phyloP scores from a whole-genome alignment of 2,113 vertebrate species.

The Hypomesus transpacificus region DNA sequence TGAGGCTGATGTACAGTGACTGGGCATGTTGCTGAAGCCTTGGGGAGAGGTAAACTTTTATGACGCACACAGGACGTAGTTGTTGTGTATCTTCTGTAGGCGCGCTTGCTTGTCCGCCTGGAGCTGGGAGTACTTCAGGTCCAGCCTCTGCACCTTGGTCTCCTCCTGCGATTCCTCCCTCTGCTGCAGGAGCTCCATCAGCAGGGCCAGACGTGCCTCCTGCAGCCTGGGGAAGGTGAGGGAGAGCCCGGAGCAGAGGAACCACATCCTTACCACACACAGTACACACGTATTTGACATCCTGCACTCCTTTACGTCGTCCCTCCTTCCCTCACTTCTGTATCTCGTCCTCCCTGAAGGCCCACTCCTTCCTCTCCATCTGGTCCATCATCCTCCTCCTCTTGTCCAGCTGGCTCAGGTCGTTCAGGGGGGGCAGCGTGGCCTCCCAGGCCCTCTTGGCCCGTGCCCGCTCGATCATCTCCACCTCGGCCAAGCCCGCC shows the following conservation, averaged over 20 bases:
- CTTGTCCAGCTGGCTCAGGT: conserved; percentile 69
- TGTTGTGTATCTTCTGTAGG: conserved; percentile 66
- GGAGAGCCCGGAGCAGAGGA: not conserved
- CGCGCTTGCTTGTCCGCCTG: conserved; percentile 73
- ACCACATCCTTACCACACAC: not conserved
- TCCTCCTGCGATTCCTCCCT: conserved; percentile 68
- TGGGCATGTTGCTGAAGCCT: too few relatives aligned
- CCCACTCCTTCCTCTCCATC: conserved; percentile 91
- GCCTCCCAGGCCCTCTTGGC: conserved; percentile 84
- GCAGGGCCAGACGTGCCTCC: conserved; percentile 73
- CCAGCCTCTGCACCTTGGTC: conserved; percentile 60
- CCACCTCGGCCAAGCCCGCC: conserved; percentile 83
- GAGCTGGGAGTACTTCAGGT: conserved; percentile 63
- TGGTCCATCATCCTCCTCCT: conserved; percentile 85
- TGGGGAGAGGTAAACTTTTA: too few relatives aligned
- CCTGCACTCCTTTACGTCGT: not conserved
- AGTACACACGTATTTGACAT: not conserved
- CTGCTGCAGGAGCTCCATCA: conserved; percentile 71
- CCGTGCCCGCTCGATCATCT: conserved; percentile 85
- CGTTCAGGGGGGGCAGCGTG: conserved; percentile 76
- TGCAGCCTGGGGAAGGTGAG: conserved; percentile 75
- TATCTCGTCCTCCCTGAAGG: conserved; percentile 88
- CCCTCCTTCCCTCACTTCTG: conserved; percentile 75
- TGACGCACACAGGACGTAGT: conserved; percentile 60
- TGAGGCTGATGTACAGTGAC: too few relatives aligned